phyloP scores from a whole-genome alignment of 2,888 invertebrate species.

The Zygogramma bicolorata region DNA sequence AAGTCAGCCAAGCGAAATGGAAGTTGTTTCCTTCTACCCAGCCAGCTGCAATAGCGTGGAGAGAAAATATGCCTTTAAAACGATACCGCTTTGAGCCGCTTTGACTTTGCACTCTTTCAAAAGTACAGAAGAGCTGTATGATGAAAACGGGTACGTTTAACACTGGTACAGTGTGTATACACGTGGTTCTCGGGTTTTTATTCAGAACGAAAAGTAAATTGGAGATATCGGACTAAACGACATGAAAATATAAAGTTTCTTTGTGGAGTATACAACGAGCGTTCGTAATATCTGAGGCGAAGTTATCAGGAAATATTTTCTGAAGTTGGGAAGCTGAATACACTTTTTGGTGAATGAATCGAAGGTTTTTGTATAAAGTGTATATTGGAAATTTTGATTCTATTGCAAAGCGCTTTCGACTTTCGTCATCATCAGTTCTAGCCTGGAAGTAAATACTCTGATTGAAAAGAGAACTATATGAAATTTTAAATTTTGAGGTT shows the following conservation, averaged over 20 bases:
- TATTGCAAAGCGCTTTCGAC: no score
- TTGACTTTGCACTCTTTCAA: slow-evolving; percentile 53
- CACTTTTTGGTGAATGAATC: no score
- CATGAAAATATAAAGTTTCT: neutral
- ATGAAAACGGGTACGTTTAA: slow-evolving; percentile 13
- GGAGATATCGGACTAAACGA: neutral
- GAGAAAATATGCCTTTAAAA: slow-evolving; percentile 61
- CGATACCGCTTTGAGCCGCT: slow-evolving; percentile 59
- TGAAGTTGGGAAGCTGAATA: no score
- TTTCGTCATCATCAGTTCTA: no score
- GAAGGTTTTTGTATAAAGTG: no score
- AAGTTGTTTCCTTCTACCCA: slow-evolving; percentile 55
- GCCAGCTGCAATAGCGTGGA: slow-evolving; percentile 48
- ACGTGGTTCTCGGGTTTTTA: neutral
- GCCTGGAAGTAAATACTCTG: no score
- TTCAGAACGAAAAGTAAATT: neutral
- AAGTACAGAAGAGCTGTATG: slow-evolving; percentile 36
- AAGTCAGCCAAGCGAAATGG: slow-evolving; percentile 56
- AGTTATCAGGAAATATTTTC: no score
- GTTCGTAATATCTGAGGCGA: no score
- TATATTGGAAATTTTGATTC: no score
- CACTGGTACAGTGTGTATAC: neutral
- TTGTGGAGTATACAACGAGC: no score
- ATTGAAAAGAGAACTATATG: no score
- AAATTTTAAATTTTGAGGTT: no score